Evolutionary conservation across 2,797 vertebrate species (phyloP), one percentile per base, ranked within the genome.

Genomic region (Alosa sapidissima): DNA sequence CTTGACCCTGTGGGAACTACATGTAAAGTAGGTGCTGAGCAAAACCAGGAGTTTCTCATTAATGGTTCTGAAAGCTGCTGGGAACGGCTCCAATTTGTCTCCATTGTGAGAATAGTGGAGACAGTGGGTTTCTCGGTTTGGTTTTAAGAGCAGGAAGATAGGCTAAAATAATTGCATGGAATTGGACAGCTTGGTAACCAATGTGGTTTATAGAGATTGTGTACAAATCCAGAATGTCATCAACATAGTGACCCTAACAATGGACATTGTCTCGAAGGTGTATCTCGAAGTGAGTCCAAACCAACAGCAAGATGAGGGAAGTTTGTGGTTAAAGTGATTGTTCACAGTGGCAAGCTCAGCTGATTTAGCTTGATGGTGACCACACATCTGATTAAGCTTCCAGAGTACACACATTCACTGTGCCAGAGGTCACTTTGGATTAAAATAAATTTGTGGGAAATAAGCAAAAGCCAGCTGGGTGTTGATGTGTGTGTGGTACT

Each of bases 161-260:
- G 41, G 68, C 68, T 41, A 33, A 75, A 75, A 75, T 75, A 41
- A 75, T 36, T 75, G 68, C 33, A 75, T 41, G 36, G 68, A 75
- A 75, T 33, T 36, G 13, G 33, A 45, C 68, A 75, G 68, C 5
- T 75, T 75, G 68, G 33, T 36, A 41, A 3, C 68, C 68, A 41
- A 11, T 36, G 68, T 75, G 33, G 68, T 0, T 75, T 19, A 16
- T 19, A 16, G 14, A 6, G 68, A 45, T 14, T 75, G 68, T 36
- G 68, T 36, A 65, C 24, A 9, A 33, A 65, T 3, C 24, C 58
- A 62, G 21, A 62, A 62, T 62, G 62, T 68, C 28, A 33, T 28
- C 33, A 68, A 68, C 10, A 36, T 28, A 68, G 24, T 28, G 28
- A 4, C 62, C 10, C 21, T 33, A 68, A 68, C 62, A 68, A 68